Percentiles rank a stretch among this genome's conserved stretches.
Conservation (phyloP, 2,797 vertebrate genomes). For the Pachyuromys duprasi region DNA sequence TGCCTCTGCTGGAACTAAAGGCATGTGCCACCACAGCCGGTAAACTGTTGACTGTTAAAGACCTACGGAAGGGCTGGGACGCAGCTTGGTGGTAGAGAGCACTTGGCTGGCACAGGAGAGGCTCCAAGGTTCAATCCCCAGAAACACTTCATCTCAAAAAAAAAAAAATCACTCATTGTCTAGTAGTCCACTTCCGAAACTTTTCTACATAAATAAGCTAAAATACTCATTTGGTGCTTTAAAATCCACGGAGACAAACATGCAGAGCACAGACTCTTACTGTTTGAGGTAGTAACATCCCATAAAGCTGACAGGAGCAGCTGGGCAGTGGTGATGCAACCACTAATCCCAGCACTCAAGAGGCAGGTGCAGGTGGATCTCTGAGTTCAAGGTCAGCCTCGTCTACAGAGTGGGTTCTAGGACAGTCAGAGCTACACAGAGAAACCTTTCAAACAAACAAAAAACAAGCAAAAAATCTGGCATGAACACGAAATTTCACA, state of each 20-base stretch:
- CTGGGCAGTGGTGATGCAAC: background rate
- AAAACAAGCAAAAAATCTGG: no score
- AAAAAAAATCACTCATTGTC: background rate
- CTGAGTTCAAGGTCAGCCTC: background rate
- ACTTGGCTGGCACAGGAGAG: background rate
- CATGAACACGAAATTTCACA: no score
- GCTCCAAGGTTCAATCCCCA: background rate
- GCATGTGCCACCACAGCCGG: background rate
- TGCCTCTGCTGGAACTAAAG: background rate
- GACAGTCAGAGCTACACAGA: background rate
- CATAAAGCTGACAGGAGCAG: background rate
- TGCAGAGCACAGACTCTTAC: background rate
- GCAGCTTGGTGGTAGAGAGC: background rate
- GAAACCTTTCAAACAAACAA: background rate
- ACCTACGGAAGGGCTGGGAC: background rate
- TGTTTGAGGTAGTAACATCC: background rate
- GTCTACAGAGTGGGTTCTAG: background rate
- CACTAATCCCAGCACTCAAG: background rate
- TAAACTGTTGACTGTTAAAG: background rate
- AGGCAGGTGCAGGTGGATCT: background rate
- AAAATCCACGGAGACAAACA: background rate
- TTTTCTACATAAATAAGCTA: slow-evolving; percentile 16
- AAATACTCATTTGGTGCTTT: background rate
- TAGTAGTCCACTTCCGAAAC: slow-evolving; percentile 4
- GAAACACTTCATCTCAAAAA: background rate